phyloP scores from a whole-genome alignment of 2,113 vertebrate genomes.

The Rhinichthys klamathensis region DNA sequence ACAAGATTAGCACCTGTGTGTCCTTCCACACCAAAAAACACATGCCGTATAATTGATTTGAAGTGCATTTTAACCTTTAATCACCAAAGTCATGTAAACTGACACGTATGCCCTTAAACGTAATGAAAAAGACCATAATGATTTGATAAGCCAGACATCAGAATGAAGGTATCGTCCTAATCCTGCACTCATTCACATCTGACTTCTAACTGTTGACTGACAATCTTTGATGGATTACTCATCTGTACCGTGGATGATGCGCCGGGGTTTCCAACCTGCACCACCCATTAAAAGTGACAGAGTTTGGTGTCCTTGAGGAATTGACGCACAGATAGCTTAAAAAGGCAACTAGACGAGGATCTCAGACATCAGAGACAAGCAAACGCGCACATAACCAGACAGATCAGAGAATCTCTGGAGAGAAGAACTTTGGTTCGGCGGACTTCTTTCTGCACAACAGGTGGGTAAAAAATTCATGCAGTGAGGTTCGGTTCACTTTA shows the following conservation, averaged over 20 bases:
- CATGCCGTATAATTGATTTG: conserved; percentile 9
- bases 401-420: neutral
- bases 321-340: conserved; percentile 58
- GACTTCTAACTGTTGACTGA: conserved; percentile 38
- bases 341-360: conserved; percentile 51
- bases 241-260: conserved; percentile 11
- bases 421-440: neutral
- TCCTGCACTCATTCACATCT: conserved; percentile 10
- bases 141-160: conserved; percentile 7
- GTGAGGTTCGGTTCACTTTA: neutral
- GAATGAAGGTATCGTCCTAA: conserved; percentile 45
- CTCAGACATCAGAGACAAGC: conserved; percentile 43
- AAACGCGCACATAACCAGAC: conserved; percentile 15
- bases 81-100: conserved; percentile 43
- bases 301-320: conserved; percentile 48
- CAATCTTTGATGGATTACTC: conserved; percentile 24
- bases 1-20: conserved; percentile 35
- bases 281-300: conserved; percentile 20
- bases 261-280: conserved; percentile 26
- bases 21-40: neutral
- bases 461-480: conserved; percentile 37
- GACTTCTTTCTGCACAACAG: conserved; percentile 8
- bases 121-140: conserved; percentile 24
- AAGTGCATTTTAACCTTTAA: conserved; percentile 40
- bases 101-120: conserved; percentile 47